Percentiles rank a stretch among this genome's conserved stretches.
These are phyloP conservation scores for Jordanella pulchra DNA, from an alignment of 2,797 vertebrate genomes.

Conservation along the genomic window DNA sequence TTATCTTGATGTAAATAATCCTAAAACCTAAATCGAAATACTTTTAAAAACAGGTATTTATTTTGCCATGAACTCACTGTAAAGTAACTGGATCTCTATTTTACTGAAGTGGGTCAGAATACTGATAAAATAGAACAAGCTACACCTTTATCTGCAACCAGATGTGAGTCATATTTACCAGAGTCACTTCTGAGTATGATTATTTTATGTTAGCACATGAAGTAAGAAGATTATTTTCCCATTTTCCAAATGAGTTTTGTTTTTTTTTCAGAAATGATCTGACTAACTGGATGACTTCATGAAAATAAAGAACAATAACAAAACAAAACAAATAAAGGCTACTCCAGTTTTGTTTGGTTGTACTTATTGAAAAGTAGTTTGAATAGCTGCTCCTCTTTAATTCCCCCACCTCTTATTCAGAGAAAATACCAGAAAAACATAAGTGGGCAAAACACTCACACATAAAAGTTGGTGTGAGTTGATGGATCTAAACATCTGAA, in stretches of 20 bases:
- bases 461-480: constrained; percentile 27
- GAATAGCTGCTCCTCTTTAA: constrained; percentile 28
- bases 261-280: background rate
- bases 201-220: background rate
- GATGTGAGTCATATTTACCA: constrained; percentile 2
- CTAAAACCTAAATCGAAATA: background rate
- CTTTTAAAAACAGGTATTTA: background rate
- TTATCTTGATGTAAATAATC: background rate
- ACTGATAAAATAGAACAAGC: background rate
- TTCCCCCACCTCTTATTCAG: constrained; percentile 26
- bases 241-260: constrained; percentile 5
- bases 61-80: background rate
- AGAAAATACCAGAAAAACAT: constrained; percentile 33
- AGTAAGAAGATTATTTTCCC: constrained; percentile 2
- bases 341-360: constrained; percentile 35
- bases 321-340: background rate
- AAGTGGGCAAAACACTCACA: constrained; percentile 31
- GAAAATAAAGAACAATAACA: background rate
- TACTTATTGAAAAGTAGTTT: constrained; percentile 33
- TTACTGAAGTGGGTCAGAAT: background rate
- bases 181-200: background rate
- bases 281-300: background rate
- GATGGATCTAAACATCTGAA: constrained; percentile 38
- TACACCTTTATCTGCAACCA: background rate
- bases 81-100: background rate